Base-by-base conservation (phyloP, 2,797 vertebrate genomes). In the Spinibarbus caldwelli region DNA sequence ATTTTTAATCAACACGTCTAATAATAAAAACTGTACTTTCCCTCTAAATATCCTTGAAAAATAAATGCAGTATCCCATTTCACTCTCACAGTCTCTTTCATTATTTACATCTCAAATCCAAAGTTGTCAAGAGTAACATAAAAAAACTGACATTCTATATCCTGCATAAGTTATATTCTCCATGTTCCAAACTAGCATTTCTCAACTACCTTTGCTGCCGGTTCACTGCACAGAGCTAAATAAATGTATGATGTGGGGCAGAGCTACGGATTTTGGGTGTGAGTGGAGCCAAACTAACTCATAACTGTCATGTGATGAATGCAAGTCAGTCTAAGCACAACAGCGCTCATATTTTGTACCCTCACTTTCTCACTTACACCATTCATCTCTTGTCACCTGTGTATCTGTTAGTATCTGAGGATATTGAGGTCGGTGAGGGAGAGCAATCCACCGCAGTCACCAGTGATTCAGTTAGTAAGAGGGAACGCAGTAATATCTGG, bases 291-390 rank as follows among this genome's bases (percentile, higher is more conserved):
- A 78, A 78, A 78, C 14, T 6, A 59, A 31, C 77, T 34, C 72
- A 75, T 52, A 75, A 75, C 47, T 54, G 72, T 76, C 6, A 31
- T 45, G 77, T 64, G n/a, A 64, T 64, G n/a, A 78, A 78, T 78
- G 36, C 57, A 77, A 64, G 57, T 78, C 54, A 29, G n/a, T 59
- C 52, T 54, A 78, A 36, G 67, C 23, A n/a, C 12, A 54, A 76
- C 72, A 54, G 3, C 29, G 6, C 47, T 45, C 54, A 31, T 64
- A 78, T 64, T 78, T 21, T 78, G 77, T 45, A 78, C n/a, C 57
- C 57, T 57, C 76, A 29, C 36, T 12, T 29, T 78, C 76, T 62
- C 54, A 31, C 38, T 64, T 64, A 62, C 59, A 9, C 36, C n/a
- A 78, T 78, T 78, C n/a, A 64, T 64, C 38, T 64, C 15, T 41